Evolutionary conservation across 2,113 vertebrate genomes (phyloP), one percentile per base, ranked within the genome.

Genomic region (Mesembrinibis cayennensis): DNA sequence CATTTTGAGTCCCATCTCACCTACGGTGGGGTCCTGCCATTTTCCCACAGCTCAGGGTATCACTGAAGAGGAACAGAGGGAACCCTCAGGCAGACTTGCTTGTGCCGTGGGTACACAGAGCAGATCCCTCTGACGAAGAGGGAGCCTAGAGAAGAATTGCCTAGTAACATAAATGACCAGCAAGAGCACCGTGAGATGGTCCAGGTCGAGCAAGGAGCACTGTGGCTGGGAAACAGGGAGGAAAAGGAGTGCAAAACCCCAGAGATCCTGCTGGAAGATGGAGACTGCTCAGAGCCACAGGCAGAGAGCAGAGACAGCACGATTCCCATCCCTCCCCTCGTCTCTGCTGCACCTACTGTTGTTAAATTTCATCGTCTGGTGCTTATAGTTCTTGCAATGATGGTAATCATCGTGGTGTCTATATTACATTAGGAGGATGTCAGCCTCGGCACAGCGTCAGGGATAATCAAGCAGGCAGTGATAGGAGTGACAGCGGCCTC

Each of bases 361-460:
- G 93, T 91, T 96, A 95, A 92, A 95, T 95, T 92, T 96, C 94
- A 95, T 94, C 61, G 38, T 93, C 97, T 91, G 87, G 63, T 96
- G 97, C 94, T 96, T 96, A 93, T 67, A 93, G 84, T 47, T 87
- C 94, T 96, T 53, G 83, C 91, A 89, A 85, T 55, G 94, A 94
- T 52, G 87, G 83, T 21, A 91, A 96, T 97, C 90, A 95, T 79
- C 1, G 5, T 53, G 42, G 95, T 89, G 87, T 95, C 95, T 94
- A 1, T 87, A 77, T 93, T 70, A 72, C 93, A 95, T 67, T 49
- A 96, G 92, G 85, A 94, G 94, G 80, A 93, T 94, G 96, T 89
- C 94, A 73, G 87, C 52, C 93, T 86, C n/a, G 4, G 87, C 17
- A 3, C 76, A n/a, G 86, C 9, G 65, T 93, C 96, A 94, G 87